A percentile compares a stretch with the other conserved stretches of the same genome.
Conservation (phyloP, 37 sponge, comb jelly and placozoan genomes). For the Aphrocallistes beatrix region DNA sequence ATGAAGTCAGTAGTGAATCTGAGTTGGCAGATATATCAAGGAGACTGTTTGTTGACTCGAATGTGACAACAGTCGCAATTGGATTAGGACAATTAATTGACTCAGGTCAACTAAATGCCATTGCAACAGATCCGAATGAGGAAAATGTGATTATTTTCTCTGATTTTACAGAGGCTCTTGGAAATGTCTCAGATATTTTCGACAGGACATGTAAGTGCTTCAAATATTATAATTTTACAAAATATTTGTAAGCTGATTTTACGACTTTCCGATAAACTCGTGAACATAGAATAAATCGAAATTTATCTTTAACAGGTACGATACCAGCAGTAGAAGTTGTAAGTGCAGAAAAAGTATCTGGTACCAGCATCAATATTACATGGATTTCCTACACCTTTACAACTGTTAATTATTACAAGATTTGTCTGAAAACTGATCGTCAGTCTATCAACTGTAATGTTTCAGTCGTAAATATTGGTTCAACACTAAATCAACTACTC, state of each 20-base stretch:
- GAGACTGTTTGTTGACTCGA: not conserved
- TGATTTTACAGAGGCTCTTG: not conserved
- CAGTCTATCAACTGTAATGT: not conserved
- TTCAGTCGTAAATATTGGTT: not conserved
- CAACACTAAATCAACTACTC: not conserved
- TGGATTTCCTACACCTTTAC: not conserved
- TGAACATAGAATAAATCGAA: too few relatives aligned
- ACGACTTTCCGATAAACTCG: too few relatives aligned
- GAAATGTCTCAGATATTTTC: not conserved
- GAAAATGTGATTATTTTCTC: not conserved
- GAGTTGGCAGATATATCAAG: not conserved
- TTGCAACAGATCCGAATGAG: not conserved
- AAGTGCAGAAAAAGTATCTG: not conserved
- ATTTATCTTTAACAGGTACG: too few relatives aligned
- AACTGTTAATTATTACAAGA: not conserved
- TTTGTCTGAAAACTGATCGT: not conserved
- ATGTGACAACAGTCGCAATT: not conserved
- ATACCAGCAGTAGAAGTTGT: not conserved
- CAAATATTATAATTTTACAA: not conserved
- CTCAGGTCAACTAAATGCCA: not conserved
- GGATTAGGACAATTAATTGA: not conserved
- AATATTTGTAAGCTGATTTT: too few relatives aligned
- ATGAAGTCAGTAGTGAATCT: not conserved
- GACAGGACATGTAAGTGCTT: not conserved
- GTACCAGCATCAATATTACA: not conserved